A percentile compares a stretch with the other conserved stretches of the same genome.
Conservation (phyloP, 2,888 invertebrate genomes). For the Apotomis betuletana region DNA sequence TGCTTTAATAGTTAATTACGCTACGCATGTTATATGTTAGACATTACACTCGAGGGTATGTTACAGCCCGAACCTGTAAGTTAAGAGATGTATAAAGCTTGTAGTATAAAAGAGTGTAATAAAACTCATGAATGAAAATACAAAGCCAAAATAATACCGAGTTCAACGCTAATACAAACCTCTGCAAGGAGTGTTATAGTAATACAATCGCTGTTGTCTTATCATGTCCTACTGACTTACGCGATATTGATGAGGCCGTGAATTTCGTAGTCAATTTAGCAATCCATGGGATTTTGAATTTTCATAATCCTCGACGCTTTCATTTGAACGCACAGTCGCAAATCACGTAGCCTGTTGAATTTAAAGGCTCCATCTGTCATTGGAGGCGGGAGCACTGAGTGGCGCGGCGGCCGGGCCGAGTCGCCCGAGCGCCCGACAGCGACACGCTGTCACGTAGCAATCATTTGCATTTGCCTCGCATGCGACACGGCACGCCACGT, state of each 20-base stretch:
- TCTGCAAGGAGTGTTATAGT: no score
- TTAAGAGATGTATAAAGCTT: no score
- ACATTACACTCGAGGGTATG: no score
- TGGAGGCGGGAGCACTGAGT: neutral
- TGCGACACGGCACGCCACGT: conserved; percentile 54
- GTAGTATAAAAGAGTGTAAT: no score
- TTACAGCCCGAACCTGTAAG: no score
- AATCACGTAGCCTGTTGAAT: conserved; percentile 20
- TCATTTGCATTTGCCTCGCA: conserved; percentile 44
- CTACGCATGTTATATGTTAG: no score
- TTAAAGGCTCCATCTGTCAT: conserved; percentile 21
- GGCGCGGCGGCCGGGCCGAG: neutral
- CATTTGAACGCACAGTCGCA: neutral
- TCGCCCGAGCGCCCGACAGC: conserved; percentile 42
- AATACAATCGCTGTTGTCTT: no score
- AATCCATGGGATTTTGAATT: neutral
- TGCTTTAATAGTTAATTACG: no score
- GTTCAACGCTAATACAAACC: no score
- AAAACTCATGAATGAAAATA: no score
- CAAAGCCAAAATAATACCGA: no score
- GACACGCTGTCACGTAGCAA: conserved; percentile 44
- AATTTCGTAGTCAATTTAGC: neutral
- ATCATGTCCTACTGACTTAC: neutral
- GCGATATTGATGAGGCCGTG: neutral
- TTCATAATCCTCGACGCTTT: conserved; percentile 4